These are phyloP conservation scores for Himantopus leucocephalus DNA, from an alignment of 2,113 vertebrate species.

Conservation along the genomic window DNA sequence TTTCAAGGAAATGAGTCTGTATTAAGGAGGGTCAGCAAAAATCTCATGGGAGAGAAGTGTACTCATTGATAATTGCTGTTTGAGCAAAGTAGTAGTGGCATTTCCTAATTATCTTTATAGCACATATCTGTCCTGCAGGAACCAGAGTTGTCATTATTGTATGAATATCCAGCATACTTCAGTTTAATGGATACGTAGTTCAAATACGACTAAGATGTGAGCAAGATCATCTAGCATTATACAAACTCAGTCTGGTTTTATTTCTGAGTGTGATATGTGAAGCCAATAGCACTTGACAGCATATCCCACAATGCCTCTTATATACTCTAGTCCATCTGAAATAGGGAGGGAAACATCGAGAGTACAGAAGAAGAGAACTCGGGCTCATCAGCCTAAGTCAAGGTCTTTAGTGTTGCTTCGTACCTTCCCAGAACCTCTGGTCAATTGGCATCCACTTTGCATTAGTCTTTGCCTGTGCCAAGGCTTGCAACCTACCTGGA, in stretches of 20 bases:
- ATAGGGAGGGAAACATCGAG: background rate
- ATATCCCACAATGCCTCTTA: background rate
- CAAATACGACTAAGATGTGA: background rate
- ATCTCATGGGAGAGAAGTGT: background rate
- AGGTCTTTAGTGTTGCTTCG: conserved; percentile 44
- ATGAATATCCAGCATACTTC: background rate
- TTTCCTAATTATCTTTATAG: background rate
- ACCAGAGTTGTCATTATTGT: background rate
- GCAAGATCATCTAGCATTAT: background rate
- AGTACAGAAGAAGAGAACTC: conserved; percentile 4
- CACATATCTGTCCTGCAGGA: background rate
- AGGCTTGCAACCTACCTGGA: conserved; percentile 51
- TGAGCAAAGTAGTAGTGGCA: background rate
- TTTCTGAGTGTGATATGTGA: background rate
- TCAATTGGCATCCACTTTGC: conserved; percentile 28
- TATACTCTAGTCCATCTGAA: background rate
- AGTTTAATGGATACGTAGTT: background rate
- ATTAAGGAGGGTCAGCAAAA: background rate
- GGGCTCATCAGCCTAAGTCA: conserved; percentile 30
- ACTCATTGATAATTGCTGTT: background rate
- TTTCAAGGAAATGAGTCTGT: background rate
- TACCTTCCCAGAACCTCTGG: conserved; percentile 57
- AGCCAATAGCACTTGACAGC: background rate
- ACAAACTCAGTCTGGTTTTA: background rate
- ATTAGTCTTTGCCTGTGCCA: conserved; percentile 13